Evolutionary conservation across 2,113 vertebrate species (phyloP).

Genomic region (Physeter macrocephalus): DNA sequence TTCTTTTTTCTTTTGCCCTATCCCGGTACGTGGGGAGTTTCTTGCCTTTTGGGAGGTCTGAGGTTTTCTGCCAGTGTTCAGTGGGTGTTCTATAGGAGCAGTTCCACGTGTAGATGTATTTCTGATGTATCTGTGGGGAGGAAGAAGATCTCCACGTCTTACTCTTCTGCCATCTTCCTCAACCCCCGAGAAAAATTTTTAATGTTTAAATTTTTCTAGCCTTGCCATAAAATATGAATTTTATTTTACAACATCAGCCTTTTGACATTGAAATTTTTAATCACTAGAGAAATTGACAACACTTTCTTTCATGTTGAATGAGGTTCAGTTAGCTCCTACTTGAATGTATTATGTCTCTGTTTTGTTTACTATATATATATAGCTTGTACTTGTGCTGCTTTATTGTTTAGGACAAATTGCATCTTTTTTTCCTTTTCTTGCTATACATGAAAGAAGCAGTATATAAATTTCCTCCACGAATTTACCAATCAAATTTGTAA

Average conservation of each 20-base stretch:
- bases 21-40: no score
- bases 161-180: no score
- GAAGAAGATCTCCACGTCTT: no score
- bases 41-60: no score
- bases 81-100: no score
- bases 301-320: not conserved
- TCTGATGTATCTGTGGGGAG: no score
- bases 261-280: constrained; percentile 34
- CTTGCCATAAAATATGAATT: not conserved
- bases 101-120: no score
- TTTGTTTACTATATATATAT: not conserved
- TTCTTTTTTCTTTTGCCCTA: no score
- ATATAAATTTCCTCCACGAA: not conserved
- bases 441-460: not conserved
- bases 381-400: not conserved
- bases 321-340: not conserved
- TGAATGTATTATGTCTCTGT: not conserved
- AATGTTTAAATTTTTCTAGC: not conserved
- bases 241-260: not conserved
- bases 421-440: not conserved
- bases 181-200: not conserved
- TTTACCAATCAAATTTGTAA: not conserved
- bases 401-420: not conserved
- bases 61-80: no score
- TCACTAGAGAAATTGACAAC: not conserved